Evolutionary conservation across 1,140 invertebrate genomes (phyloP).

Genomic region (Bombus soroeensis): DNA sequence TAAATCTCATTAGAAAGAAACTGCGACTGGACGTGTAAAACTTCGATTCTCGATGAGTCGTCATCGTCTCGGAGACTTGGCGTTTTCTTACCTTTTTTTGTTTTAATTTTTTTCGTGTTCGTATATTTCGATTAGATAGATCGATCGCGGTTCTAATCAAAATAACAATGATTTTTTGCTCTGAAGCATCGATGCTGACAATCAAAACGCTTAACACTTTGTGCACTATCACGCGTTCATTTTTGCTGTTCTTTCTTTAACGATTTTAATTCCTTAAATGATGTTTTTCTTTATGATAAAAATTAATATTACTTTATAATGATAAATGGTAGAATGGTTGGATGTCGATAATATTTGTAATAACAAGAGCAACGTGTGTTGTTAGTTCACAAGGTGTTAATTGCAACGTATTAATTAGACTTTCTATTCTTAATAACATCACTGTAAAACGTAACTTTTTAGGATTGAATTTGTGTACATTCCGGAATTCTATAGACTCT

Average conservation of each 20-base stretch:
- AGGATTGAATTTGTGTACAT: neutral
- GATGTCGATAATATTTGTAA: neutral
- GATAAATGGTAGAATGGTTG: neutral
- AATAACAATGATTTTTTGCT: neutral
- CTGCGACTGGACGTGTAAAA: slow-evolving; percentile 35
- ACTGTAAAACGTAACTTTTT: slow-evolving; percentile 20
- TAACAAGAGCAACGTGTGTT: neutral
- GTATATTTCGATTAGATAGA: neutral
- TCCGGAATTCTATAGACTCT: slow-evolving; percentile 1
- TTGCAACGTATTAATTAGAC: slow-evolving; percentile 19
- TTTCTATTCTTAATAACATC: slow-evolving; percentile 5
- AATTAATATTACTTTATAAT: neutral
- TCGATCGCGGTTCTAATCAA: neutral
- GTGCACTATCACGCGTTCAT: neutral
- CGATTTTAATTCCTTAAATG: neutral
- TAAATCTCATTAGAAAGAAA: slow-evolving; percentile 35
- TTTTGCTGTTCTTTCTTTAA: neutral
- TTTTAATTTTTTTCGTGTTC: neutral
- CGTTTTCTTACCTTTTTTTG: neutral
- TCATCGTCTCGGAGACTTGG: neutral
- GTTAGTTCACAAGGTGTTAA: slow-evolving; percentile 25
- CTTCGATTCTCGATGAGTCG: neutral
- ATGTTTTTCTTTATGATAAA: neutral
- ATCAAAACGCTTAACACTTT: neutral
- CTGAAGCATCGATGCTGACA: slow-evolving; percentile 5